Evolutionary conservation across 2,888 invertebrate species (phyloP).

Genomic region (Phyto melanocephala): DNA sequence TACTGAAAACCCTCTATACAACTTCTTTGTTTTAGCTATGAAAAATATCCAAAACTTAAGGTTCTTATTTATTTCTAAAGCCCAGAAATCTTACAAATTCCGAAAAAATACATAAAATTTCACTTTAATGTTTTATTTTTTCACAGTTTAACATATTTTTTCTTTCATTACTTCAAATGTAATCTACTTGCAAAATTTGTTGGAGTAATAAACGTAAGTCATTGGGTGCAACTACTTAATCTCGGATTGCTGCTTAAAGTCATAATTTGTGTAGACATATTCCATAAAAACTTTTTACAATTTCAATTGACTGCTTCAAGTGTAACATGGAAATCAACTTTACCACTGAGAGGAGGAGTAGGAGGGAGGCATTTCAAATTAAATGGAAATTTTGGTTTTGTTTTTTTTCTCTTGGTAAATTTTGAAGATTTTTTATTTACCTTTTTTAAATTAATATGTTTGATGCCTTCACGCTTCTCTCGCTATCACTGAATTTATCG

Average conservation of each 20-base stretch:
- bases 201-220: background rate
- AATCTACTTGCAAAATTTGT: background rate
- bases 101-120: no score
- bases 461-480: background rate
- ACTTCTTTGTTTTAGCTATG: no score
- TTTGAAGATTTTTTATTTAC: background rate
- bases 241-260: background rate
- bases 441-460: background rate
- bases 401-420: background rate
- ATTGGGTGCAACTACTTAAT: background rate
- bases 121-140: no score
- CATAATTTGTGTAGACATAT: background rate
- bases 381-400: conserved; percentile 11
- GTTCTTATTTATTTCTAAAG: no score
- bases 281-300: background rate
- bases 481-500: background rate
- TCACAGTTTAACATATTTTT: no score
- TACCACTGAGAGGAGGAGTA: background rate
- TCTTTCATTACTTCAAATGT: no score
- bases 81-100: no score
- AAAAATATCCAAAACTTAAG: no score
- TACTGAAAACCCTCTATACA: no score
- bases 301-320: background rate
- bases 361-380: conserved; percentile 1
- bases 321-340: background rate